These are phyloP conservation scores for Trichogramma dendrolimi DNA, from an alignment of 2,888 invertebrate genomes.

Conservation along the genomic window DNA sequence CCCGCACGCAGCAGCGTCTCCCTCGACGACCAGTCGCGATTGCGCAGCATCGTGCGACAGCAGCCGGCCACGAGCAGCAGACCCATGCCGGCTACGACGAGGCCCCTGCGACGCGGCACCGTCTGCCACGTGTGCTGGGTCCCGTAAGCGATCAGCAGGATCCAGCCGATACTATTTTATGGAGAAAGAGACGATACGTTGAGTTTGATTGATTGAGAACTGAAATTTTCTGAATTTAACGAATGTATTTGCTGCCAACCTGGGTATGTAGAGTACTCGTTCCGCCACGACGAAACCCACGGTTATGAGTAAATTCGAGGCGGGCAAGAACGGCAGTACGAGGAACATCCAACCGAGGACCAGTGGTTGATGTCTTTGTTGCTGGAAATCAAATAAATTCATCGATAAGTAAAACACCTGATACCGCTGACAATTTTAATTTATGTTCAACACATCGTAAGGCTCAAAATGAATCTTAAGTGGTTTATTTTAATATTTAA, in stretches of 20 bases:
- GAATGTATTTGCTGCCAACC: constrained; percentile 53
- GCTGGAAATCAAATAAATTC: constrained; percentile 53
- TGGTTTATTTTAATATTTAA: too few species aligned
- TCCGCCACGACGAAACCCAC: constrained; percentile 85
- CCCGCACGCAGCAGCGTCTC: constrained; percentile 77
- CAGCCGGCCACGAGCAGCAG: constrained; percentile 63
- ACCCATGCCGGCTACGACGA: constrained; percentile 56
- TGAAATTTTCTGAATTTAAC: constrained; percentile 16
- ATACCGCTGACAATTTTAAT: too few species aligned
- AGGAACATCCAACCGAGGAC: constrained; percentile 68
- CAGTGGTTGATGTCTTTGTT: constrained; percentile 66
- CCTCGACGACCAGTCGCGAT: constrained; percentile 74
- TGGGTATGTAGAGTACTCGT: constrained; percentile 83
- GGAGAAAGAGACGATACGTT: constrained; percentile 40
- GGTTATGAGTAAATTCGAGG: constrained; percentile 76
- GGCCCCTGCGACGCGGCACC: constrained; percentile 53
- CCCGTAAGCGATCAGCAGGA: constrained; percentile 72
- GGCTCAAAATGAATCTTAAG: too few species aligned
- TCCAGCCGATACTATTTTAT: constrained; percentile 67
- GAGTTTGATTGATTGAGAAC: constrained; percentile 30
- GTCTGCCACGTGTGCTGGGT: constrained; percentile 64
- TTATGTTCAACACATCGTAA: too few species aligned
- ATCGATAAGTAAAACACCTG: background rate
- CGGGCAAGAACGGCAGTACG: constrained; percentile 79
- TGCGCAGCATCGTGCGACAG: constrained; percentile 65